Conservation (phyloP, 1,140 invertebrate species). For the Babylonia areolata region DNA sequence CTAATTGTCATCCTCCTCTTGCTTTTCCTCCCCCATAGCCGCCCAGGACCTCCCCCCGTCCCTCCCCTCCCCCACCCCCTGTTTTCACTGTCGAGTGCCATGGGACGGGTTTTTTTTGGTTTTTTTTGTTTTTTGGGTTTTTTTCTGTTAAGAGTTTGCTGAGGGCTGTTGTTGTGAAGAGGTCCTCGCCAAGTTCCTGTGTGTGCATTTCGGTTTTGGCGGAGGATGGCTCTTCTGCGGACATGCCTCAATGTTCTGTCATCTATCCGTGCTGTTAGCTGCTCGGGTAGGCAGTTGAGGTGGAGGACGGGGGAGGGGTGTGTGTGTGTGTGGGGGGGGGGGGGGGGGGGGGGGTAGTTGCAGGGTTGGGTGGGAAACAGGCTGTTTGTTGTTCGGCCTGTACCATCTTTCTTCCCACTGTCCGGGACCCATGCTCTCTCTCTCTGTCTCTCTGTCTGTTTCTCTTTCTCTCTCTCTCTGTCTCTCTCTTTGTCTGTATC, state of each 20-base stretch:
- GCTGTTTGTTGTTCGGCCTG: background rate
- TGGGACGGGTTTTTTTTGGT: no score
- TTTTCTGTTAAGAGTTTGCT: background rate
- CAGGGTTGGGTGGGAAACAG: background rate
- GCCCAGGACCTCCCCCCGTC: constrained; percentile 7
- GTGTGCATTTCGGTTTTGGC: background rate
- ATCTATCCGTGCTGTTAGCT: background rate
- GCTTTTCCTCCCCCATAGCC: constrained; percentile 23
- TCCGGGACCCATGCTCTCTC: background rate
- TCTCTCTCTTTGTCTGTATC: no score
- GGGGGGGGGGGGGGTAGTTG: no score
- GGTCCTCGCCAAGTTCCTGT: background rate
- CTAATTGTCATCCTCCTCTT: constrained; percentile 4
- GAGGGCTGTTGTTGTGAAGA: background rate
- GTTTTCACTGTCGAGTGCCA: constrained; percentile 23
- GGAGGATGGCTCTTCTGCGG: background rate
- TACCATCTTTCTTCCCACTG: background rate
- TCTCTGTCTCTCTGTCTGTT: background rate
- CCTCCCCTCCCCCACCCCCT: constrained; percentile 15
- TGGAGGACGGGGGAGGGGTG: no score
- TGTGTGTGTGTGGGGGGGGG: no score
- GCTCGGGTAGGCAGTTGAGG: no score
- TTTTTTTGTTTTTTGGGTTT: constrained; percentile 1
- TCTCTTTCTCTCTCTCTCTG: background rate
- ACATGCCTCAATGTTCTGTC: background rate